Evolutionary conservation across 2,888 invertebrate genomes (phyloP).

Genomic region (Dynastes grantii): DNA sequence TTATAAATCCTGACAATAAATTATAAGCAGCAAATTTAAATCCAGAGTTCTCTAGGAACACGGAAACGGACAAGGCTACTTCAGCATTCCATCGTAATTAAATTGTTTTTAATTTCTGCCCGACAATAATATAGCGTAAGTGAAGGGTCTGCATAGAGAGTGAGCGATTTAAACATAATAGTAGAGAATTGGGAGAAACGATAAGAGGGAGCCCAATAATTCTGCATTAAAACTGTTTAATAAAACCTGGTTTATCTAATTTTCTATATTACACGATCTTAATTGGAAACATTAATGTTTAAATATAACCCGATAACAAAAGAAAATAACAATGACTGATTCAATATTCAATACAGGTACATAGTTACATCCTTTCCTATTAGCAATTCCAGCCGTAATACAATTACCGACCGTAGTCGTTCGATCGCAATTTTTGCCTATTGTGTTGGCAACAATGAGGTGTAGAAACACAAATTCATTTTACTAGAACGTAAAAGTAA

Average conservation of each 20-base stretch:
- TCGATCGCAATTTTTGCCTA: conserved; percentile 7
- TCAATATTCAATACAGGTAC: background rate
- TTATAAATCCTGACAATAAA: background rate
- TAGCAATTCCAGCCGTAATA: conserved; percentile 5
- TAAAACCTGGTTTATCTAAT: background rate
- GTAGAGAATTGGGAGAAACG: too few species aligned
- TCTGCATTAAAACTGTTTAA: too few species aligned
- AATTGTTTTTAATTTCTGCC: conserved; percentile 3
- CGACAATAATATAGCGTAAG: background rate
- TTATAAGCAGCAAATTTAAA: background rate
- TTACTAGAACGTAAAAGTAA: conserved; percentile 35
- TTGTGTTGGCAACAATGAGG: conserved; percentile 13
- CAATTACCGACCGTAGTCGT: conserved; percentile 8
- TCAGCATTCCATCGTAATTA: conserved; percentile 16
- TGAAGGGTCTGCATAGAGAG: background rate
- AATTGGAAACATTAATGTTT: background rate
- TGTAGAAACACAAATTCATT: conserved; percentile 15
- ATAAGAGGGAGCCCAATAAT: too few species aligned
- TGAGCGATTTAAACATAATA: background rate
- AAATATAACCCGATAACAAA: background rate
- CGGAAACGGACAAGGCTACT: background rate
- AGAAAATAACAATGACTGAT: background rate
- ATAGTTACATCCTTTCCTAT: conserved; percentile 17
- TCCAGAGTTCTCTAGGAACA: background rate
- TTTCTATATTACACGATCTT: too few species aligned